Evolutionary conservation across 2,888 invertebrate species (phyloP), one percentile per base, ranked within the genome.

Genomic region (Ophion costatus): DNA sequence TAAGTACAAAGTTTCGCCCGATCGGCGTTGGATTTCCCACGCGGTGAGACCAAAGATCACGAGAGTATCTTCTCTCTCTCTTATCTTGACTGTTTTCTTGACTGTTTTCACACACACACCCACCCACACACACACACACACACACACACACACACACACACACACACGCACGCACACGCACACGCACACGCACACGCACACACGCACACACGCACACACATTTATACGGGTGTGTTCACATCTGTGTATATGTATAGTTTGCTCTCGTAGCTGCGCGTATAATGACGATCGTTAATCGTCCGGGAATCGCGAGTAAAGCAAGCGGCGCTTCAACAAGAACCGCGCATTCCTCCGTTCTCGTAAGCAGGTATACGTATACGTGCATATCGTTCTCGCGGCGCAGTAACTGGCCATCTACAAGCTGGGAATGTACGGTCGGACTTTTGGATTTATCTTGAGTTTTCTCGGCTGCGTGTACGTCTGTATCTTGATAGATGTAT

Each of bases 21-120:
- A 85, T 85, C 85, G 85, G 80, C 85, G 85, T 85, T 77, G 85
- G 57, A 82, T 85, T 85, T 85, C 85, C 85, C 85, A 85, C 85
- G 85, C 82, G 82, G 76, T 80, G 67, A 67, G 82, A 64, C 67
- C 69, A 67, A 38, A 70, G 64, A 79, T 80, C 79, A 56, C 82
- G 85, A 67, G 80, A 75, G 75, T 70, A 61, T 20, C 42, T 10
- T 69, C 20, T 56, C 45, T 78, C 38, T 67, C 76, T 66, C 20
- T n/a, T n/a, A n/a, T n/a, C n/a, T n/a, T n/a, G n/a, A n/a, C n/a
- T n/a, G n/a, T n/a, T n/a, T n/a, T n/a, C n/a, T n/a, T n/a, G n/a
- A n/a, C n/a, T n/a, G n/a, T n/a, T n/a, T n/a, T n/a, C n/a, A 29
- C 29, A 29, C 29, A 29, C 29, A 29, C 29, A 2, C 29, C 2